Base-by-base conservation (phyloP, 92 coral and sea anemone genomes). In the Epizoanthus scotinus region DNA sequence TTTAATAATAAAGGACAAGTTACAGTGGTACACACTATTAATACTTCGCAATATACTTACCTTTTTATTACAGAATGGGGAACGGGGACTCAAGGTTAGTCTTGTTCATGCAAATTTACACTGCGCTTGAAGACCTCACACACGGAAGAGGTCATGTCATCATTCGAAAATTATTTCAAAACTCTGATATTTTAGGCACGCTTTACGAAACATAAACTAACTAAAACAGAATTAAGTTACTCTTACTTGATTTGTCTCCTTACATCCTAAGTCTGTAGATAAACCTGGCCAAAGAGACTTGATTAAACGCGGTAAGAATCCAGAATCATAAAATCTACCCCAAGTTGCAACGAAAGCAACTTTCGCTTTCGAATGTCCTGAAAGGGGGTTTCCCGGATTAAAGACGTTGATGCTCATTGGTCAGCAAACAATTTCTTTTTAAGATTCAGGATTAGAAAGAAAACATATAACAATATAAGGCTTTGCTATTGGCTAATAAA, bases 321-420 rank as follows among this genome's bases (percentile, higher is more conserved):
- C 8, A 3, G 20, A 63, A 31, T 63, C 17, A 64, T 14, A 7
- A 10, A 24, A 25, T 44, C 50, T 44, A 10, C 12, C 15, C 0
- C 0, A 8, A 27, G 10, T 27, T 34, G 70, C 24, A 18, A 6
- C 0, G 44, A 28, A 64, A 64, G 70, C 47, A 64, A 8, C 44
- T 64, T 64, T 64, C 70, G 44, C 21, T 64, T 64, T 64, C 70
- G 70, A 64, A 64, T 2, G 70, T 34, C 36, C 42, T 14, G 65
- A 7, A 17, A 0, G 8, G 70, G 70, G 69, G 40, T 63, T 63
- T 63, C 69, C 69, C 69, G 42, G 44, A 63, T 29, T 1, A 14
- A 64, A 26, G 10, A 17, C 22, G 9, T 8, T 34, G 44, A 12
- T 21, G 40, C 36, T 64, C n/a, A 64, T 64, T 64, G 70, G 70